Evolutionary conservation across 2,797 vertebrate genomes (phyloP), one percentile per base, ranked within the genome.

Genomic region (Tapirus indicus): DNA sequence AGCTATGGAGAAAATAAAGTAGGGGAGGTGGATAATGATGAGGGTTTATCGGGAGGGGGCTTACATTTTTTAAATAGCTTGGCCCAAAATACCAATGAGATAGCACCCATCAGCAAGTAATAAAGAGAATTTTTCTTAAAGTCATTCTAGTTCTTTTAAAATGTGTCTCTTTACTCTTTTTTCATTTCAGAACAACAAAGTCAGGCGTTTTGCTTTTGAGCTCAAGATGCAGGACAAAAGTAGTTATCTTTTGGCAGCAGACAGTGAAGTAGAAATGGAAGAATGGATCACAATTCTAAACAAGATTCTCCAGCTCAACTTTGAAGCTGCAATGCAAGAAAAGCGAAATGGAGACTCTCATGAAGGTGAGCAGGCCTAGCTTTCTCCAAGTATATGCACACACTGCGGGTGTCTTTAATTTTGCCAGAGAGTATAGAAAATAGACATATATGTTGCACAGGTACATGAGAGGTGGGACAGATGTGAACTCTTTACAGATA

Each of bases 141-240:
- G 3, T 12, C 6, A 7, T 82, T 93, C 23, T 35, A 20, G 1
- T 47, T 69, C 27, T 71, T 92, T 68, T 87, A 72, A 93, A 80
- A 54, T 82, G 6, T 91, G 66, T 92, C 13, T 97, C 41, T 64
- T 91, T 91, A 21, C 58, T 47, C 71, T 84, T 88, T 80, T 98
- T 95, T 91, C 84, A 44, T 98, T 99, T 41, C 83, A 99, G 99
- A 99, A 99, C 98, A 99, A 99, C 98, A 99, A 99, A 99, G 99
- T 99, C 97, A 99, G 99, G 25, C 99, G 99, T 12, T 99, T 99
- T 95, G 99, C 99, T 6, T 99, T 99, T 93, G 99, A 99, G 98
- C 99, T 99, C 93, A 99, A 99, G 99, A 99, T 99, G 99, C 99
- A 99, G 98, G 99, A 99, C 95, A 99, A 99, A 98, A 99, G 99